Evolutionary conservation across 2,797 vertebrate species (phyloP).

Genomic region (Hyperoplus lanceolatus): DNA sequence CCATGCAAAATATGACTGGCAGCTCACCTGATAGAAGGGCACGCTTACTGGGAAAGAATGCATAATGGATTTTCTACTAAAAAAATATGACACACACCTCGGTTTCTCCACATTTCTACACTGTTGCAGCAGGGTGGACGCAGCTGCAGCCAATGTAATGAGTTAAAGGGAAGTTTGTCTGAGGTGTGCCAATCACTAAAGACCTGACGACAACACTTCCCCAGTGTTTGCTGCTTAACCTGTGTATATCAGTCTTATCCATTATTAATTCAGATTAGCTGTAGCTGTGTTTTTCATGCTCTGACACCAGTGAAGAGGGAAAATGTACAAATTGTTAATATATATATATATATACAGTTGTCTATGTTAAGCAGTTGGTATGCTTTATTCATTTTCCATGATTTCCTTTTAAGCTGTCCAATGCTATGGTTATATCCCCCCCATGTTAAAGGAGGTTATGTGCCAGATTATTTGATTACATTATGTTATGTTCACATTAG

Average conservation of each 20-base stretch:
- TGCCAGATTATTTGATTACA: background rate
- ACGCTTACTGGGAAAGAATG: no score
- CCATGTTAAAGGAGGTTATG: background rate
- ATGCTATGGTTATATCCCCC: background rate
- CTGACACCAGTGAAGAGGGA: background rate
- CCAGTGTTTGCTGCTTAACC: conserved; percentile 1
- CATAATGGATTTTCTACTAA: background rate
- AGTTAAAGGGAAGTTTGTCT: background rate
- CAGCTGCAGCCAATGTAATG: conserved; percentile 10
- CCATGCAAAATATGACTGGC: background rate
- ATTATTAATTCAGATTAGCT: conserved; percentile 11
- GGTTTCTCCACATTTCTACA: background rate
- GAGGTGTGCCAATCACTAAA: conserved; percentile 3
- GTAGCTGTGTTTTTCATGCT: conserved; percentile 6
- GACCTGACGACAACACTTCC: conserved; percentile 4
- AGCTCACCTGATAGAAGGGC: background rate
- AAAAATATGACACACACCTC: background rate
- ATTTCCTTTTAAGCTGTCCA: background rate
- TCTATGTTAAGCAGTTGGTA: background rate
- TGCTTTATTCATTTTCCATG: background rate
- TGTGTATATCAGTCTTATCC: conserved; percentile 4
- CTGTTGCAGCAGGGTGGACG: background rate
- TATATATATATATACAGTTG: no score
- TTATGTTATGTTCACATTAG: background rate
- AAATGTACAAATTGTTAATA: background rate